These are phyloP conservation scores for Amaurobius ferox DNA, from an alignment of 2,888 invertebrate species.

Conservation along the genomic window DNA sequence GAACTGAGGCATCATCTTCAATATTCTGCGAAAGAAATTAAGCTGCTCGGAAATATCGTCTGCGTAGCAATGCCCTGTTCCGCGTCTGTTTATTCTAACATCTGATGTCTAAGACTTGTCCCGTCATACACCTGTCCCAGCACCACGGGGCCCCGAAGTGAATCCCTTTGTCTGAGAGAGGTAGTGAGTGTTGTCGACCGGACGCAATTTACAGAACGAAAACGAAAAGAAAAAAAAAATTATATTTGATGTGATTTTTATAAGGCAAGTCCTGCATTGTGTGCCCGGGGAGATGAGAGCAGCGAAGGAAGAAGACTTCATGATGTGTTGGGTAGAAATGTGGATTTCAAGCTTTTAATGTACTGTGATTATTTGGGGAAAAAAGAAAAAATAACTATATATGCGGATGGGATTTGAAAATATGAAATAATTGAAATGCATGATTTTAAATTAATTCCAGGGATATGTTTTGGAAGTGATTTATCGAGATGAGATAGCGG, in stretches of 20 bases:
- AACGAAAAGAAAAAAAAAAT: neutral
- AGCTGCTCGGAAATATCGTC: neutral
- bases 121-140: conserved; percentile 13
- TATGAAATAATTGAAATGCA: no score
- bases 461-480: no score
- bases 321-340: no score
- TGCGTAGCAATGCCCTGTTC: neutral
- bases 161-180: conserved; percentile 1
- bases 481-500: no score
- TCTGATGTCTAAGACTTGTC: neutral
- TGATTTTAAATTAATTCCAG: no score
- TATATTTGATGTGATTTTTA: neutral
- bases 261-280: neutral
- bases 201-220: neutral
- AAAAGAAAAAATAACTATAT: no score
- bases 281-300: neutral
- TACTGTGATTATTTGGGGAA: no score
- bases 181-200: neutral
- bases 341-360: no score
- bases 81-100: neutral
- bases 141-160: conserved; percentile 4
- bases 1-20: no score
- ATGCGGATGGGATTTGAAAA: no score
- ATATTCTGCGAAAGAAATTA: no score
- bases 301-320: no score